phyloP scores from a whole-genome alignment of 2,797 vertebrate species.

The Furcifer pardalis region DNA sequence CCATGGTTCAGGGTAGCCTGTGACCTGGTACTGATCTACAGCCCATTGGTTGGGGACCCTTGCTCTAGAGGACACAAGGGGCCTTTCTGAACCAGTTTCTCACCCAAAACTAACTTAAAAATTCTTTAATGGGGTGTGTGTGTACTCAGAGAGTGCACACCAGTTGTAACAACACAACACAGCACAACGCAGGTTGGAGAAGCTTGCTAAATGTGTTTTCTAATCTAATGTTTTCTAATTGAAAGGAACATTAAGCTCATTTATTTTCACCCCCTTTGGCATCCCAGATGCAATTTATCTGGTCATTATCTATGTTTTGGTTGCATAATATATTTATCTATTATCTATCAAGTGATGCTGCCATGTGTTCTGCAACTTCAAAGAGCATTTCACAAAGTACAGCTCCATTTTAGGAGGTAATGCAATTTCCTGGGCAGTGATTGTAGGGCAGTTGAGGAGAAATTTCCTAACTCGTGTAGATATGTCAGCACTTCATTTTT shows the following conservation, averaged over 20 bases:
- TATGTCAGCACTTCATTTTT: neutral
- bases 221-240: neutral
- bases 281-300: conserved; percentile 9
- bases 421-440: neutral
- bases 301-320: neutral
- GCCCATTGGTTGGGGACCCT: no score
- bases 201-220: no score
- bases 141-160: no score
- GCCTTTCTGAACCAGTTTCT: no score
- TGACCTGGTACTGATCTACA: no score
- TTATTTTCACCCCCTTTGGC: neutral
- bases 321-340: neutral
- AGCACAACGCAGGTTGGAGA: neutral
- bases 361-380: neutral
- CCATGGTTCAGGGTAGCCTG: no score
- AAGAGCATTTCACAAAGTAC: neutral
- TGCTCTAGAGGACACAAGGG: no score
- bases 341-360: neutral
- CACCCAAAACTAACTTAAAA: no score
- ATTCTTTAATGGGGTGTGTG: no score
- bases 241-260: neutral
- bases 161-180: no score
- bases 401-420: conserved; percentile 2
- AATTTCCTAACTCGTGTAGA: conserved; percentile 27
- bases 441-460: neutral